These are phyloP conservation scores for Ridgeia piscesae DNA, from an alignment of 1,140 invertebrate species.

Conservation along the genomic window DNA sequence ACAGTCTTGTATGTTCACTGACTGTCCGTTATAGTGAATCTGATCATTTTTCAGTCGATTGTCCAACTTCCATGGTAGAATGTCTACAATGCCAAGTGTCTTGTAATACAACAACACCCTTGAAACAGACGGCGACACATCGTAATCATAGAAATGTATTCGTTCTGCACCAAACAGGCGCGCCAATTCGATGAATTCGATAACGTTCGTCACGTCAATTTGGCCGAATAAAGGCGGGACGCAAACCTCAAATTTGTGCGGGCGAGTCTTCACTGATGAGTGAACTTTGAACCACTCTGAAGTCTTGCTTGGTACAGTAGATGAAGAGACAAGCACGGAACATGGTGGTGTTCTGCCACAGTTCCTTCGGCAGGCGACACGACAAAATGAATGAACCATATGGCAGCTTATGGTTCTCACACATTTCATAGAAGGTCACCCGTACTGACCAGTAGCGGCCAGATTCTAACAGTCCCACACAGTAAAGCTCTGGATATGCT, in stretches of 20 bases:
- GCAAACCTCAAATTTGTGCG: slow-evolving; percentile 37
- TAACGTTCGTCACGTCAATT: slow-evolving; percentile 37
- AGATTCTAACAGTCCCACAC: background rate
- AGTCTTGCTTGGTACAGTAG: background rate
- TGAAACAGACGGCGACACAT: background rate
- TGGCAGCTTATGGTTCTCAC: slow-evolving; percentile 49
- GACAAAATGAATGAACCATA: slow-evolving; percentile 50
- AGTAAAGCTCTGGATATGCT: background rate
- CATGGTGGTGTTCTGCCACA: slow-evolving; percentile 24
- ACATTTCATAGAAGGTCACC: slow-evolving; percentile 42
- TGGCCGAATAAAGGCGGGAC: slow-evolving; percentile 54
- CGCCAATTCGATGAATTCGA: slow-evolving; percentile 53
- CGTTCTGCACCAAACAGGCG: slow-evolving; percentile 45
- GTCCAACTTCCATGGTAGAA: background rate
- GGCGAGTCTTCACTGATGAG: background rate
- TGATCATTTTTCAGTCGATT: background rate
- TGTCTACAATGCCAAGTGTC: background rate
- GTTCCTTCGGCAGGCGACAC: slow-evolving; percentile 39
- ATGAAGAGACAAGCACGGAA: slow-evolving; percentile 10
- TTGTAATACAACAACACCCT: background rate
- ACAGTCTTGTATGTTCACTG: slow-evolving; percentile 52
- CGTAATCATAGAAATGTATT: slow-evolving; percentile 45
- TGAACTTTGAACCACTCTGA: background rate
- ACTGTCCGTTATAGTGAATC: slow-evolving; percentile 54
- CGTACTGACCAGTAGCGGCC: background rate